Evolutionary conservation across 2,113 vertebrate species (phyloP).

Genomic region (Sapajus apella): DNA sequence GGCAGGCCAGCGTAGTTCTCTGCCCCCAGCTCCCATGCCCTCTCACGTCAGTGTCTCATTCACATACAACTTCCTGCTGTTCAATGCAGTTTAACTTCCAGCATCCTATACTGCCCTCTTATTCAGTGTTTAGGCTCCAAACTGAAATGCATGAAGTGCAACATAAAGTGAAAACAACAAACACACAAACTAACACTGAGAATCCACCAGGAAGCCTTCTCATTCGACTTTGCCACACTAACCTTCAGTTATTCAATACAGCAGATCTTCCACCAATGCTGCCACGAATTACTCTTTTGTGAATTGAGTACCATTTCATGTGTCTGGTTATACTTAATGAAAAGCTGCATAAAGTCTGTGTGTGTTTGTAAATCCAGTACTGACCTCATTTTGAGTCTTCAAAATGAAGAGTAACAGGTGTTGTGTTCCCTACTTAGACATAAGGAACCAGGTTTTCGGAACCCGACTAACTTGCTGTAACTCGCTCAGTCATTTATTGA

Average conservation of each 20-base stretch:
- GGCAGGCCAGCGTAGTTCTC: rapidly evolving
- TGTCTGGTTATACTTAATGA: not conserved
- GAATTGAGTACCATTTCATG: not conserved
- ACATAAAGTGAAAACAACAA: not conserved
- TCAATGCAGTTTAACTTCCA: not conserved
- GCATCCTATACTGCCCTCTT: not conserved
- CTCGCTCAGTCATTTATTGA: not conserved
- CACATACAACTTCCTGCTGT: not conserved
- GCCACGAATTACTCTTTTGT: not conserved
- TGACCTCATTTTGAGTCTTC: not conserved
- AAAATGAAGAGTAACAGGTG: not conserved
- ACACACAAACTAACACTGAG: not conserved
- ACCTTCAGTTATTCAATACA: not conserved
- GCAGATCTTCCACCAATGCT: not conserved
- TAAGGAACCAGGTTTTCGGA: not conserved
- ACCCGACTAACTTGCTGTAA: not conserved
- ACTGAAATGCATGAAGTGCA: not conserved
- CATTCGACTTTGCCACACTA: not conserved
- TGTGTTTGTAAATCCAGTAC: not conserved
- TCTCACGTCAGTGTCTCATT: not conserved
- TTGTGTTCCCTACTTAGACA: not conserved
- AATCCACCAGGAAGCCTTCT: not conserved
- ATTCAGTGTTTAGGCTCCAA: not conserved
- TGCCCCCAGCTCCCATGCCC: not conserved
- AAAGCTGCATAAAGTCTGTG: not conserved